Base-by-base conservation (phyloP, 1,140 invertebrate genomes). In the Xylocopa sonorina region DNA sequence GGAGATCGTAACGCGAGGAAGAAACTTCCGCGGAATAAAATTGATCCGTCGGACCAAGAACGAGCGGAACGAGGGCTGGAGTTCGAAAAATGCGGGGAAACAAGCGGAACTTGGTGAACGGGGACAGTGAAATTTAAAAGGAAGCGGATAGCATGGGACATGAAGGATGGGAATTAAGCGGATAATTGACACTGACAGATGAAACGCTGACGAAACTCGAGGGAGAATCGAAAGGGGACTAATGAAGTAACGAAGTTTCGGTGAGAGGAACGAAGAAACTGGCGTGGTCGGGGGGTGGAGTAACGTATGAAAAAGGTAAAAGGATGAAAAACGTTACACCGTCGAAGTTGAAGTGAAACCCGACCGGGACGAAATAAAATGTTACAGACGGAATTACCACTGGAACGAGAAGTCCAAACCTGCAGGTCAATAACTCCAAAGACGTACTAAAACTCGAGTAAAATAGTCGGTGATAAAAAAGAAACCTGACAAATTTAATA, bases 101-200 rank as follows among this genome's bases (percentile, higher is more conserved):
- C 24, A 50, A 38, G 2, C n/a, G 48, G 3, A 53, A 48, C 34
- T 29, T 50, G 14, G 60, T n/a, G 6, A 38, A 41, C 21, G 18
- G 27, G 72, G 3, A 38, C 16, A 29, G 46, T 12, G 48, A 64
- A 74, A 43, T 57, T 71, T 57, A 71, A 71, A n/a, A 29, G 32
- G 43, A 50, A 60, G 27, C 72, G 48, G 50, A 75, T 53, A 66
- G 48, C 27, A 55, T n/a, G 38, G 9, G 60, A 66, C 58, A n/a
- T 10, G 46, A 50, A 41, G 48, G 60, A 64, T 50, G 24, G 60
- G 62, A 53, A 64, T 75, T 75, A 75, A 66, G 50, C 38, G 50
- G 60, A 27, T 43, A 55, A 50, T 50, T 64, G 72, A 51, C 72
- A 38, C 27, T 71, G 60, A 64, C 62, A 24, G 55, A 58, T 75